Evolutionary conservation across 1,140 invertebrate species (phyloP), one percentile per base, ranked within the genome.

Genomic region (Drosophila busckii): DNA sequence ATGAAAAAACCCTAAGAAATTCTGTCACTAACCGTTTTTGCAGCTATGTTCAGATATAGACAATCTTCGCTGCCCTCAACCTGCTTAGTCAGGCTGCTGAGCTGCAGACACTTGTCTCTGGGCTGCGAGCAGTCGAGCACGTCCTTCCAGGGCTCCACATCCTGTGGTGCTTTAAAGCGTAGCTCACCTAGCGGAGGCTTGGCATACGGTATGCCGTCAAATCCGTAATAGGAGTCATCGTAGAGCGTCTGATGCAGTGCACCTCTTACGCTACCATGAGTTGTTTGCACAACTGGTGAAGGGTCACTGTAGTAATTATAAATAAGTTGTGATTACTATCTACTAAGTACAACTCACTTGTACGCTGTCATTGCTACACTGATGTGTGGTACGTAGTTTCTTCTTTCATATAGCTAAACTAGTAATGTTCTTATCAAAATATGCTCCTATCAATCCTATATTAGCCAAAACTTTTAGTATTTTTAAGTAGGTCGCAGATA

Each of bases 161-260:
- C 60, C 2, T 68, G 61, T 0, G 83, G 83, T 3, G 66, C 60
- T 76, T 90, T 89, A 69, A 94, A 94, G 54, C 93, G 90, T 2
- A 93, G 70, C 0, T 88, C 66, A 8, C 90, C 92, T 8, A 93
- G 42, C 5, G 92, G 93, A 3, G 93, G 90, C 37, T 89, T 76
- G 0, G 92, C 55, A 87, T 89, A 75, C 70, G 90, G 10, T 7
- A 85, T 71, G 16, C 83, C 83, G 49, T 83, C 80, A 6, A 87
- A 87, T 2, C 31, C 53, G 16, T 76, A 86, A 13, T 53, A 86
- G 8, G 16, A 25, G 6, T 70, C 62, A 6, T 76, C 87, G n/a
- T 76, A 80, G 2, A 70, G 26, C 0, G 68, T 46, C 6, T 49
- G 54, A 0, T 53, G 23, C 3, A 64, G 22, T 1, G 16, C 23